A percentile compares a stretch with the other conserved stretches of the same genome.
Evolutionary conservation across 2,113 vertebrate species (phyloP).

Genomic region (Bambusicola thoracicus): DNA sequence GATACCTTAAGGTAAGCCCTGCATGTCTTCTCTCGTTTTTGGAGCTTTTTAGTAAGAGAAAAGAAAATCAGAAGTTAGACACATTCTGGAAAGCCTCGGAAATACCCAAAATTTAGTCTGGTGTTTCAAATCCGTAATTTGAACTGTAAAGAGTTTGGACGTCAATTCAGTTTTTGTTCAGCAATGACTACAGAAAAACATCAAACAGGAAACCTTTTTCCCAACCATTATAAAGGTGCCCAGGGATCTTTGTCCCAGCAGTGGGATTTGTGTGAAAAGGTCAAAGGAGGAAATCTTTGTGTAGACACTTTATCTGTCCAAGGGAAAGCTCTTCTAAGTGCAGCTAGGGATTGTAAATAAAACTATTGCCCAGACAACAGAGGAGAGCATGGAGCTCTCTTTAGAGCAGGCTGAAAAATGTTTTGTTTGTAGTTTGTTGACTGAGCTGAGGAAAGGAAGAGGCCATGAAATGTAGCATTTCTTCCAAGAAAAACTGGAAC

Average conservation of each 20-base stretch:
- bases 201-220: neutral
- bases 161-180: neutral
- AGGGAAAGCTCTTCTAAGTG: neutral
- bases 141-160: neutral
- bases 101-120: slow-evolving; percentile 58
- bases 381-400: neutral
- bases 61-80: slow-evolving; percentile 85
- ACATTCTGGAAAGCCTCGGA: slow-evolving; percentile 72
- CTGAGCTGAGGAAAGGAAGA: neutral
- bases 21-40: slow-evolving; percentile 99
- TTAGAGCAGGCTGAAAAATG: neutral
- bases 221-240: neutral
- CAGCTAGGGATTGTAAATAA: neutral
- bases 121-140: neutral
- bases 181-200: neutral
- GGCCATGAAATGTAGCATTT: neutral
- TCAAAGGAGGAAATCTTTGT: neutral
- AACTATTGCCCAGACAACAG: slow-evolving; percentile 7
- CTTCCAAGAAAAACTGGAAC: slow-evolving; percentile 13
- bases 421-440: slow-evolving; percentile 7
- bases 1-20: slow-evolving; percentile 99
- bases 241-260: neutral
- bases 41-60: slow-evolving; percentile 93
- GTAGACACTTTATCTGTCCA: neutral
- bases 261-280: slow-evolving; percentile 14